A percentile compares a stretch with the other conserved stretches of the same genome.
Conservation (phyloP, 2,797 vertebrate genomes). For the Cynodonichthys magdalenae region DNA sequence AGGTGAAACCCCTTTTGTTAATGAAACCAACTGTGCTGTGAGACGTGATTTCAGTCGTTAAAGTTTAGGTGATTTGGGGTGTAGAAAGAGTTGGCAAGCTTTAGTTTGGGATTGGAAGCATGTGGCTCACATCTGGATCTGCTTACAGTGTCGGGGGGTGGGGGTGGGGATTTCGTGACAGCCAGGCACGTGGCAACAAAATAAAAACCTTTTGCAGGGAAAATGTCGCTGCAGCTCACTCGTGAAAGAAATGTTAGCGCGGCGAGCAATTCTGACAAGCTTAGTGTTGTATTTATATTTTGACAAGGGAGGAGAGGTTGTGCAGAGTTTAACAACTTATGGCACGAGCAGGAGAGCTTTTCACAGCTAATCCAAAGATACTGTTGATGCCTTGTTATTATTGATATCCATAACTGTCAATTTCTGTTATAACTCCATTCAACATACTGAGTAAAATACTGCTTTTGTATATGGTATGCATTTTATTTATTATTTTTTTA, state of each 20-base stretch:
- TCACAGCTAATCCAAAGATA: conserved; percentile 29
- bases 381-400: conserved; percentile 18
- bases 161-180: conserved; percentile 71
- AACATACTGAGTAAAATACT: conserved; percentile 13
- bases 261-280: conserved; percentile 57
- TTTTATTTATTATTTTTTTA: no score
- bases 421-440: conserved; percentile 14
- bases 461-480: background rate
- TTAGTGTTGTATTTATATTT: conserved; percentile 42
- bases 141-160: conserved; percentile 65
- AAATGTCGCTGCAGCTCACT: conserved; percentile 66
- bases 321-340: conserved; percentile 54
- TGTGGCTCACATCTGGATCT: conserved; percentile 77
- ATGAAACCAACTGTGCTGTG: conserved; percentile 84
- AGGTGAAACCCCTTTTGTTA: conserved; percentile 74
- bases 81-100: conserved; percentile 46
- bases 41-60: conserved; percentile 70
- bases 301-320: conserved; percentile 47
- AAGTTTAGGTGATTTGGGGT: conserved; percentile 59
- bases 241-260: conserved; percentile 55
- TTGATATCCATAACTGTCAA: conserved; percentile 19
- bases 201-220: conserved; percentile 54
- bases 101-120: conserved; percentile 70
- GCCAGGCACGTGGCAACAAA: conserved; percentile 77
- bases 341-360: conserved; percentile 25